Evolutionary conservation across 2,888 invertebrate species (phyloP), one percentile per base, ranked within the genome.

Genomic region (Acronicta psi): DNA sequence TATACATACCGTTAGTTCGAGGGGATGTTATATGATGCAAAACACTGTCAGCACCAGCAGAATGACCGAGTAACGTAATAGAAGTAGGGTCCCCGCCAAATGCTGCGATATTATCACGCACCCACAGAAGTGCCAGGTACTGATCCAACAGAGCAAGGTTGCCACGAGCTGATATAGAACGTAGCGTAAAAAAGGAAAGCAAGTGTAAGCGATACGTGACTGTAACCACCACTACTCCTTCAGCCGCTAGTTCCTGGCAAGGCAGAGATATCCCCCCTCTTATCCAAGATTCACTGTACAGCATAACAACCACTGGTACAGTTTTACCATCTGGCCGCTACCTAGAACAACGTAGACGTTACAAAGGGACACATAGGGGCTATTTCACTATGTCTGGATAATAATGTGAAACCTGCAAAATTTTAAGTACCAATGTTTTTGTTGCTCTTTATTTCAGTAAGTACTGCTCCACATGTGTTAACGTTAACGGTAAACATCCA

Each of bases 101-200:
- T 43, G 95, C 94, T 41, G 93, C 93, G 50, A 98, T 97, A 84
- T 98, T 97, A 75, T 96, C 96, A 62, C 96, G 95, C 2, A 97
- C 94, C 97, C 97, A 97, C 42, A 96, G 81, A 56, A 99, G 89
- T 0, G 97, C 98, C 85, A 98, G 90, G 77, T 97, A 96, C 82
- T 98, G 98, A 87, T 99, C 98, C 74, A 97, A 95, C 49, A 99
- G 88, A 0, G 98, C 98, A 60, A 97, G 95, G 87, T 99, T 99
- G 0, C 98, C 98, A 0, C 97, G 95, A 3, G 96, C 95, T 69
- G 94, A 91, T 40, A 87, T 73, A 8, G 92, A 90, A 31, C 93
- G 94, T 64, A 96, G 83, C 29, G 94, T 95, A 64, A 96, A 95
- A 89, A 96, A 96, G 5, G 96, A 96, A 69, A 97, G 95, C 25